Evolutionary conservation across 2,797 vertebrate species (phyloP), one percentile per base, ranked within the genome.

Genomic region (Muscicapa comitata): DNA sequence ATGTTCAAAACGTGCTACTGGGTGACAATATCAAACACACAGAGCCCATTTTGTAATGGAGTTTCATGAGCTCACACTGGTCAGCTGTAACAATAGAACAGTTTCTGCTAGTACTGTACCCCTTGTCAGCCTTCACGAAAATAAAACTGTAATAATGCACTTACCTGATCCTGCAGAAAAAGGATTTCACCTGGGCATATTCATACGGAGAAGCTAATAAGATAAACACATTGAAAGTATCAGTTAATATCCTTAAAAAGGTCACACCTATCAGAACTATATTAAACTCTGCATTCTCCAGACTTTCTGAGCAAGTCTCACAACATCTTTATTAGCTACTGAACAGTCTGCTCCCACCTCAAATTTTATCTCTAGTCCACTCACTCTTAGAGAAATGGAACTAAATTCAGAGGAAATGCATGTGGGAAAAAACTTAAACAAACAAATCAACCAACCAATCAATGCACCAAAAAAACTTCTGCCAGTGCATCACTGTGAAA

Each of bases 81-180:
- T 42, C 72, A 68, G n/a, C 5, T 58, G 1, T 18, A 63, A 72
- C 28, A 91, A 40, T 0, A 63, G 26, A 78, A 37, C 10, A 24
- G 13, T 16, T 84, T 61, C 74, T 79, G 45, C 45, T 61, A 43
- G 20, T 23, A 35, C 12, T 20, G 37, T 5, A 73, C 19, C 13
- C 50, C n/a, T 28, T 7, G 19, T 26, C 55, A 89, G 67, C 21
- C 59, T 33, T 51, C 38, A 26, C 17, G 35, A 61, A 80, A 28
- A 24, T 10, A 42, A 8, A 76, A 71, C 63, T 42, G 0, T 13
- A 72, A 43, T 12, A 59, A 79, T 35, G 17, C 62, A 97, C 98
- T 97, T 86, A 98, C 99, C 98, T 98, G 95, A 99, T 98, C 45
- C 99, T 98, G 92, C 99, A 99, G 98, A 99, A 99, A 97, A 99